Conservation (phyloP, 2,888 invertebrate genomes). For the Chrysopilus asiliformis region DNA sequence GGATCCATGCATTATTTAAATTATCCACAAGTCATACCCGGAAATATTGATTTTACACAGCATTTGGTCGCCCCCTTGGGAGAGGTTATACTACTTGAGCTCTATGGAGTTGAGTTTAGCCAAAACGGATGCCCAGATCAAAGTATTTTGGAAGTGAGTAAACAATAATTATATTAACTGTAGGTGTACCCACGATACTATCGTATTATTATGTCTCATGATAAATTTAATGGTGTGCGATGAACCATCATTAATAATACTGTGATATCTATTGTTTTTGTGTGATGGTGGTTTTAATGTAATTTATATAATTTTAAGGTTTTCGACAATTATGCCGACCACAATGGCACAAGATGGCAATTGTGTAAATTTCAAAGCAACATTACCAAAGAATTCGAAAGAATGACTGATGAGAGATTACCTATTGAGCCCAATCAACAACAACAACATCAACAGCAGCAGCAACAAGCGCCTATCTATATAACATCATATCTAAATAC, state of each 20-base stretch:
- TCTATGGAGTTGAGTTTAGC: slow-evolving; percentile 37
- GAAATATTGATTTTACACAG: slow-evolving; percentile 40
- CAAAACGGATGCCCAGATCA: slow-evolving; percentile 37
- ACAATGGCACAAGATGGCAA: slow-evolving; percentile 55
- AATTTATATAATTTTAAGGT: slow-evolving; percentile 30
- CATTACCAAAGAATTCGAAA: slow-evolving; percentile 27
- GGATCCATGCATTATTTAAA: slow-evolving; percentile 44
- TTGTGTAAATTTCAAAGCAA: slow-evolving; percentile 38
- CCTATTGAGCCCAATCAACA: slow-evolving; percentile 30
- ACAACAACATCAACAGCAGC: slow-evolving; percentile 30
- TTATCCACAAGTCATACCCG: slow-evolving; percentile 42
- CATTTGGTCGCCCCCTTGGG: slow-evolving; percentile 45
- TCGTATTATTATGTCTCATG: no score
- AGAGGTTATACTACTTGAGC: slow-evolving; percentile 38
- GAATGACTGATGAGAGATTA: slow-evolving; percentile 28
- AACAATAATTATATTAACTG: no score
- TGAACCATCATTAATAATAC: no score
- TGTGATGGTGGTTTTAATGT: neutral
- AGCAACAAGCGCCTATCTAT: slow-evolving; percentile 36
- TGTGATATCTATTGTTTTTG: neutral
- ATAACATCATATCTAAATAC: slow-evolving; percentile 57
- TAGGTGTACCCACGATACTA: no score
- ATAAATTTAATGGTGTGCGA: no score
- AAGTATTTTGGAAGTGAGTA: slow-evolving; percentile 41
- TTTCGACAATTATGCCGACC: slow-evolving; percentile 55